phyloP scores from a whole-genome alignment of 2,797 vertebrate genomes.

The Orestias chungarensis region DNA sequence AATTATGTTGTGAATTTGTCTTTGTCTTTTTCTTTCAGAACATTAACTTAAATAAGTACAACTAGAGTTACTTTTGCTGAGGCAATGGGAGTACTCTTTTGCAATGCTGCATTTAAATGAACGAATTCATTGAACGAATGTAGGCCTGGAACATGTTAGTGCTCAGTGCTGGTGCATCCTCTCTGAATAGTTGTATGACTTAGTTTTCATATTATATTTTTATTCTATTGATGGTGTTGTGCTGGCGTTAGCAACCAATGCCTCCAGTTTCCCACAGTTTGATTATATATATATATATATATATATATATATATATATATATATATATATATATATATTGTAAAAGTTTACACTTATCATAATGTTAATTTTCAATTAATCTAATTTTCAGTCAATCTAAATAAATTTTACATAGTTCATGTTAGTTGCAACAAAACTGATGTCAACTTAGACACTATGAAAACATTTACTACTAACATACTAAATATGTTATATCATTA shows the following conservation, averaged over 20 bases:
- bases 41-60: slow-evolving; percentile 40
- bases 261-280: neutral
- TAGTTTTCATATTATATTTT: neutral
- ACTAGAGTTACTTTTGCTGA: slow-evolving; percentile 32
- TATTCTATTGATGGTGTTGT: neutral
- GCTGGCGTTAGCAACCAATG: neutral
- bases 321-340: too few species aligned
- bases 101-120: neutral
- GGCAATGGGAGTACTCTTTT: neutral
- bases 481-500: neutral
- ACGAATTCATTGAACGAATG: too few species aligned
- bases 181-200: neutral
- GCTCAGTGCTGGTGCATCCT: neutral
- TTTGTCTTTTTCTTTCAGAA: slow-evolving; percentile 43
- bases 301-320: too few species aligned
- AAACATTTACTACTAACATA: neutral
- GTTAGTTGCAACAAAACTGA: neutral
- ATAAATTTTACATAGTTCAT: neutral
- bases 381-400: neutral
- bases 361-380: too few species aligned
- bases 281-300: too few species aligned
- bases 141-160: neutral
- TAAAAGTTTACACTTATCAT: too few species aligned
- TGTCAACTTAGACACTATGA: neutral
- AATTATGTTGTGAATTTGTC: slow-evolving; percentile 40